Conservation (phyloP, 2,888 invertebrate genomes). For the Melipona beecheii region DNA sequence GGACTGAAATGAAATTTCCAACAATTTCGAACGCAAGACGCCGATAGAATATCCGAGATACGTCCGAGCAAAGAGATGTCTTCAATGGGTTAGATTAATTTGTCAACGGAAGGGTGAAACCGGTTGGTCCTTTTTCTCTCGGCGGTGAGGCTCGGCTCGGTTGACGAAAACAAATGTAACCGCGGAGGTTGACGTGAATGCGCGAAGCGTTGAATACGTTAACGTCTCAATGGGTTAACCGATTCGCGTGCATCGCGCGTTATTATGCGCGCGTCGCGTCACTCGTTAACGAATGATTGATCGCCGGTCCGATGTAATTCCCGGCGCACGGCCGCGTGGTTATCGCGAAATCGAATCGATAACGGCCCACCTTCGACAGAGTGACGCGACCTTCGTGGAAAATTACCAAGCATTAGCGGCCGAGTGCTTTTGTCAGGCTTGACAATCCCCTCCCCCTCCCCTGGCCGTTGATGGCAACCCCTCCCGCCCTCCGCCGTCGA, state of each 20-base stretch:
- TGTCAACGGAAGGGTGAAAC: too few relatives aligned
- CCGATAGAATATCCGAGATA: too few relatives aligned
- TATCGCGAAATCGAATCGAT: constrained; percentile 40
- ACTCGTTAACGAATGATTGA: constrained; percentile 54
- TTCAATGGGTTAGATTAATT: background rate
- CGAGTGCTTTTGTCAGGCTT: constrained; percentile 55
- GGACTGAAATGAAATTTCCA: background rate
- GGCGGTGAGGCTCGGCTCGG: background rate
- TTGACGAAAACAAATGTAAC: constrained; percentile 15
- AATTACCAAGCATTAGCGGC: constrained; percentile 48
- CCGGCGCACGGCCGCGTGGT: background rate
- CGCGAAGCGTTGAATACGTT: constrained; percentile 2
- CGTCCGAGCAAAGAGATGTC: too few relatives aligned
- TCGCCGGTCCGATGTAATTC: constrained; percentile 35
- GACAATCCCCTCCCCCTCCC: constrained; percentile 21
- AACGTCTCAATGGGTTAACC: constrained; percentile 15
- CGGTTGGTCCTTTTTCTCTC: background rate
- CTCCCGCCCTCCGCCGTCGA: background rate
- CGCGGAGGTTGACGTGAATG: background rate
- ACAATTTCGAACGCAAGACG: background rate
- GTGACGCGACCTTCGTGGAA: constrained; percentile 44
- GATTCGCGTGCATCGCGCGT: constrained; percentile 30
- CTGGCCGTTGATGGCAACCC: background rate
- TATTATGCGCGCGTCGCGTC: constrained; percentile 50
- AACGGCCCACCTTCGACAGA: constrained; percentile 9